Conservation (phyloP, 2,888 invertebrate genomes). For the Phortica magna region DNA sequence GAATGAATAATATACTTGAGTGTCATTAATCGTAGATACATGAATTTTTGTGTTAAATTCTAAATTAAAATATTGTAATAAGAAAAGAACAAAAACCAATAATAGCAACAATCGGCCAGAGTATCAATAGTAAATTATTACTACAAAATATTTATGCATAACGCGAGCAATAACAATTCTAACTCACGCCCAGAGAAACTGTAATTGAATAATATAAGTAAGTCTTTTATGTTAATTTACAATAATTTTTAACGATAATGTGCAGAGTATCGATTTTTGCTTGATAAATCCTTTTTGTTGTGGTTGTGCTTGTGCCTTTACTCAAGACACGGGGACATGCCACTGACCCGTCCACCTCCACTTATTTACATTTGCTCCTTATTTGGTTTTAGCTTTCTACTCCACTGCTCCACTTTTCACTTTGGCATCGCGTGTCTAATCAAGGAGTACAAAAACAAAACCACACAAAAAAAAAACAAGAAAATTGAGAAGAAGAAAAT, state of each 20-base stretch:
- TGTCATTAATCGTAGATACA: too few species aligned
- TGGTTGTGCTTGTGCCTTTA: conserved; percentile 9
- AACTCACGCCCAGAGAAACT: not conserved
- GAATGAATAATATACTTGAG: too few species aligned
- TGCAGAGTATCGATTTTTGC: conserved; percentile 23
- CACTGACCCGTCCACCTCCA: not conserved
- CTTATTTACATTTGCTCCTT: conserved; percentile 47
- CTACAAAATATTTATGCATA: too few species aligned
- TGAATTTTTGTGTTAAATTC: too few species aligned
- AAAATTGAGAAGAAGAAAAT: not conserved
- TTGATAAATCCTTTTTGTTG: conserved; percentile 1
- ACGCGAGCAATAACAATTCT: too few species aligned
- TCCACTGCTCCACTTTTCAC: conserved; percentile 25
- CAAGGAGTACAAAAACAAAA: not conserved
- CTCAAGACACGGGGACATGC: not conserved
- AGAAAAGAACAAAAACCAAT: too few species aligned
- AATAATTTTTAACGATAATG: not conserved
- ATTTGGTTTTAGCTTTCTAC: conserved; percentile 43
- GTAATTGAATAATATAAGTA: conserved; percentile 10
- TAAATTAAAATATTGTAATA: too few species aligned
- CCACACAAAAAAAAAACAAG: not conserved
- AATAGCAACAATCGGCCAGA: too few species aligned
- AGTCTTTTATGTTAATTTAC: not conserved
- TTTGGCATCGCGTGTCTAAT: not conserved
- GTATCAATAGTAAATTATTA: too few species aligned